A percentile compares a stretch with the other conserved stretches of the same genome.
phyloP scores from a whole-genome alignment of 2,888 invertebrate species.

The Trichogramma dendrolimi region DNA sequence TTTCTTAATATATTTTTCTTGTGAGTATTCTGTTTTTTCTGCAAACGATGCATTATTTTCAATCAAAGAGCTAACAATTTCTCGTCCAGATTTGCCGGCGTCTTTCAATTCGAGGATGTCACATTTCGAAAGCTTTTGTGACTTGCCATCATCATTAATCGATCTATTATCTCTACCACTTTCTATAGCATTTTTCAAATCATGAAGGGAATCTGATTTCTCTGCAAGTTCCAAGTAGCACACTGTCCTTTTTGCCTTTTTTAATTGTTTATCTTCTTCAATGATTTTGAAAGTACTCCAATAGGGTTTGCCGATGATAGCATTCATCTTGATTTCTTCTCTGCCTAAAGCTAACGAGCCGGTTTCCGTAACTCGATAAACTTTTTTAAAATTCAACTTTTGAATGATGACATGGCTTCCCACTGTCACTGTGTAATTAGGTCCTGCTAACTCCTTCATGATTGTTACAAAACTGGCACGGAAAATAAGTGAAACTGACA shows the following conservation, averaged over 20 bases:
- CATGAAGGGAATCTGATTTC: conserved; percentile 59
- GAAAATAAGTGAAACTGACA: background rate
- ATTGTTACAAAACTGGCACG: conserved; percentile 19
- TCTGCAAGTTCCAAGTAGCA: conserved; percentile 52
- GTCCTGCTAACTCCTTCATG: conserved; percentile 34
- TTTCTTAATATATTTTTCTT: conserved; percentile 91
- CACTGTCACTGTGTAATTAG: conserved; percentile 54
- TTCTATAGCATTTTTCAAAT: conserved; percentile 60
- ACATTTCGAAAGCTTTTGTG: conserved; percentile 77
- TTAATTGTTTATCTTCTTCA: conserved; percentile 1
- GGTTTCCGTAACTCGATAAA: conserved; percentile 67
- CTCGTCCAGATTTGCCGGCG: conserved; percentile 71
- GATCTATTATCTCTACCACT: conserved; percentile 81
- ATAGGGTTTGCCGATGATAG: conserved; percentile 66
- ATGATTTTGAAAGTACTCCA: conserved; percentile 75
- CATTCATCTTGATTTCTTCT: conserved; percentile 65
- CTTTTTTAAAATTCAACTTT: conserved; percentile 72
- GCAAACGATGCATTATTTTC: conserved; percentile 88
- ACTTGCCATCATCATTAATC: conserved; percentile 72
- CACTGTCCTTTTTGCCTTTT: conserved; percentile 24
- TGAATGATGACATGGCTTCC: conserved; percentile 75
- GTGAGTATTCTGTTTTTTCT: conserved; percentile 85
- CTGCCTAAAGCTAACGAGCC: conserved; percentile 65
- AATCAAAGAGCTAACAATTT: conserved; percentile 82
- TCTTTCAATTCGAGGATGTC: conserved; percentile 78